These are phyloP conservation scores for Polyergus mexicanus DNA, from an alignment of 1,140 invertebrate genomes.

Conservation along the genomic window DNA sequence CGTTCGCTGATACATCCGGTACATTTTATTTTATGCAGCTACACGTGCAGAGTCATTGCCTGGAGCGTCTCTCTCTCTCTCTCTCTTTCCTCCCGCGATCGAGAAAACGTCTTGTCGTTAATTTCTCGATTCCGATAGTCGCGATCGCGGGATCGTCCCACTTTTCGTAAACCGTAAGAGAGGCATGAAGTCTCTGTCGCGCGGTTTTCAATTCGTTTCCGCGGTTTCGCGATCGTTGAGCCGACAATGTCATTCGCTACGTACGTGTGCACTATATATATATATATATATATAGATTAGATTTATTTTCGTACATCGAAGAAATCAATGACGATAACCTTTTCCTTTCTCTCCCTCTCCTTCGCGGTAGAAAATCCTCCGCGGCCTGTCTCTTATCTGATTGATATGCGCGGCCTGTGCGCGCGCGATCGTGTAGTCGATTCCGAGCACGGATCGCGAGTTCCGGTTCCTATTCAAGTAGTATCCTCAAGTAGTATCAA, in stretches of 20 bases:
- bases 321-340: slow-evolving; percentile 75
- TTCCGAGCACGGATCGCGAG: slow-evolving; percentile 81
- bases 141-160: neutral
- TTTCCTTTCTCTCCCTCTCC: neutral
- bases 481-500: no score
- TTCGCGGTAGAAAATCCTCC: slow-evolving; percentile 34
- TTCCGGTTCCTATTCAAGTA: slow-evolving; percentile 83
- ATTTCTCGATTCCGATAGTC: slow-evolving; percentile 31
- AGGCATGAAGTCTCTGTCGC: neutral
- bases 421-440: slow-evolving; percentile 78
- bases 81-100: no score
- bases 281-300: slow-evolving; percentile 14
- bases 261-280: no score
- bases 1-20: neutral
- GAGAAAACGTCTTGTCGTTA: slow-evolving; percentile 8
- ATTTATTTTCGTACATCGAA: slow-evolving; percentile 70
- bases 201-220: slow-evolving; percentile 51
- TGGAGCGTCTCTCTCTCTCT: no score
- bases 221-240: slow-evolving; percentile 52
- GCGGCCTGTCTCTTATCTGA: slow-evolving; percentile 63
- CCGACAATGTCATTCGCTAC: slow-evolving; percentile 4
- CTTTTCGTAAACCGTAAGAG: slow-evolving; percentile 15
- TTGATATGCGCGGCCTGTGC: slow-evolving; percentile 79
- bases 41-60: no score
- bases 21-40: neutral